phyloP scores from a whole-genome alignment of 2,797 vertebrate species.

The Typhlichthys eigenmanni region DNA sequence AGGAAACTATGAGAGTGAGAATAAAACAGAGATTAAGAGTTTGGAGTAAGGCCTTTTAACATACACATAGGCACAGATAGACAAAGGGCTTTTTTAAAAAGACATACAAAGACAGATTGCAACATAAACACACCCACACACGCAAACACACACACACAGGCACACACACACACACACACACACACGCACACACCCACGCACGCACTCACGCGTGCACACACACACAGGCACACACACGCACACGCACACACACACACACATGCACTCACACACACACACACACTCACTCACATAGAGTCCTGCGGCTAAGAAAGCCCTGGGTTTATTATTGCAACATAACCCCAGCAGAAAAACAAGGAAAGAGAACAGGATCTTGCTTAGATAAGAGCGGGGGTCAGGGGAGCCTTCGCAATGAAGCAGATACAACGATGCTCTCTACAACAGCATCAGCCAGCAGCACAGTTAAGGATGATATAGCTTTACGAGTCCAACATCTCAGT shows the following conservation, averaged over 20 bases:
- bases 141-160: slow-evolving; percentile 24
- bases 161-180: slow-evolving; percentile 16
- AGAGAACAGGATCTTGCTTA: slow-evolving; percentile 65
- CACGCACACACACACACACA: slow-evolving; percentile 2
- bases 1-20: slow-evolving; percentile 34
- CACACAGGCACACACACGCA: slow-evolving; percentile 9
- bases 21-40: slow-evolving; percentile 20
- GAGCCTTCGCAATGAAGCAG: slow-evolving; percentile 23
- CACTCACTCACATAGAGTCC: slow-evolving; percentile 10
- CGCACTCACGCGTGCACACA: not conserved
- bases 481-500: not conserved
- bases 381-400: slow-evolving; percentile 51
- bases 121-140: slow-evolving; percentile 29
- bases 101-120: slow-evolving; percentile 22
- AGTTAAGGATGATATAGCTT: not conserved
- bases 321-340: slow-evolving; percentile 74
- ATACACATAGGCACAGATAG: slow-evolving; percentile 17
- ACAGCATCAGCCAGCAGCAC: not conserved
- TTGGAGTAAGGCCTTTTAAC: slow-evolving; percentile 27
- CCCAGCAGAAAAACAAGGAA: slow-evolving; percentile 53
- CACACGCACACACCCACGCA: slow-evolving; percentile 2
- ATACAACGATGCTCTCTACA: slow-evolving; percentile 3
- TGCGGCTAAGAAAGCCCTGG: slow-evolving; percentile 11
- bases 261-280: slow-evolving; percentile 13
- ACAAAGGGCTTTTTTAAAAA: slow-evolving; percentile 24